These are phyloP conservation scores for Idaea aversata DNA, from an alignment of 2,888 invertebrate species.

Conservation along the genomic window DNA sequence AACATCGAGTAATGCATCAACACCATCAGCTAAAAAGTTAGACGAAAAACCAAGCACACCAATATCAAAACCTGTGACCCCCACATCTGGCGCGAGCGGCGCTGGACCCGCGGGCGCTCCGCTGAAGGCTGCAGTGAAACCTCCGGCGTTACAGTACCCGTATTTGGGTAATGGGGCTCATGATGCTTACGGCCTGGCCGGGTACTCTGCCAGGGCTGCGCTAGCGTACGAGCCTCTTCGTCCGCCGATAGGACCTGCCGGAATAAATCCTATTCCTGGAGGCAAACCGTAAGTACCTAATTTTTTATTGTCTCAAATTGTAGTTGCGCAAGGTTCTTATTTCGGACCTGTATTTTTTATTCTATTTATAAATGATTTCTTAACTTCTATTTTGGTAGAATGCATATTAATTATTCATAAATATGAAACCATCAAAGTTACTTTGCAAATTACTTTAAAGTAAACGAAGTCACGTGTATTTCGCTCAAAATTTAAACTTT, in stretches of 20 bases:
- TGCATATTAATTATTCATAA: slow-evolving; percentile 2
- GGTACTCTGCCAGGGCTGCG: slow-evolving; percentile 74
- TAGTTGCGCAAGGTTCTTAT: background rate
- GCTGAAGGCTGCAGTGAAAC: slow-evolving; percentile 80
- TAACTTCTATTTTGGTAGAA: background rate
- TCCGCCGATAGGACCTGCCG: slow-evolving; percentile 76
- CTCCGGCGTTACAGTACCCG: slow-evolving; percentile 83
- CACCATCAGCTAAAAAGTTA: slow-evolving; percentile 91
- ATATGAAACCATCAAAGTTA: too few species aligned
- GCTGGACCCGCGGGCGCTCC: slow-evolving; percentile 80
- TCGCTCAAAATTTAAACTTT: background rate
- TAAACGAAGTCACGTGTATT: background rate
- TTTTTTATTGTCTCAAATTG: slow-evolving; percentile 11
- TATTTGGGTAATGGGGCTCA: slow-evolving; percentile 78
- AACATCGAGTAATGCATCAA: slow-evolving; percentile 94
- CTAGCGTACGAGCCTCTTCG: slow-evolving; percentile 74
- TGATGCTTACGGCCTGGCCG: slow-evolving; percentile 73
- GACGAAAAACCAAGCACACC: slow-evolving; percentile 95
- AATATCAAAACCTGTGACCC: slow-evolving; percentile 93
- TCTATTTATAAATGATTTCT: slow-evolving; percentile 5
- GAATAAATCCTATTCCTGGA: slow-evolving; percentile 86
- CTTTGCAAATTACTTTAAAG: background rate
- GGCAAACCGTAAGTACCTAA: slow-evolving; percentile 89
- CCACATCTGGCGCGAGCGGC: slow-evolving; percentile 84
- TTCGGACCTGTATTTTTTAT: slow-evolving; percentile 8